Conservation (phyloP, 2,113 vertebrate genomes). For the Calidris pygmaea region DNA sequence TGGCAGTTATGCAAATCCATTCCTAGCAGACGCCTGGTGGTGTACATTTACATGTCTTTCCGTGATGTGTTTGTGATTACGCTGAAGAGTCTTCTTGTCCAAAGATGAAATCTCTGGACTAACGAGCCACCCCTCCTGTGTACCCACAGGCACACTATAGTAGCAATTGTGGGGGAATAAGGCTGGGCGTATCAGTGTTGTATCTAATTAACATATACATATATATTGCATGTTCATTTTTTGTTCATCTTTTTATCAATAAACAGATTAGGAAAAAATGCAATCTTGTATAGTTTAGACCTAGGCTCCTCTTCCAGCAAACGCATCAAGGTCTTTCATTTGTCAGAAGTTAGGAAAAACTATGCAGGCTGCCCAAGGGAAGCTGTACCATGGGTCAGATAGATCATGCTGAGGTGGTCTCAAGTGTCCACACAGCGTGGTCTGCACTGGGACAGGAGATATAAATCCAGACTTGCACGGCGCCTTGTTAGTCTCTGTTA, state of each 20-base stretch:
- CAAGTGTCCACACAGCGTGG: accelerated
- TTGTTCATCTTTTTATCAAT: neutral
- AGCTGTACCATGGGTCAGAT: neutral
- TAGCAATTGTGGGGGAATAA: neutral
- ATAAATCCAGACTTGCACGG: neutral
- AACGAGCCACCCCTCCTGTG: neutral
- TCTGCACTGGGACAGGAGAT: neutral
- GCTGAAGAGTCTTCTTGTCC: neutral
- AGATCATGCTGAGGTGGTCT: neutral
- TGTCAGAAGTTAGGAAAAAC: neutral
- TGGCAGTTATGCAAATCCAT: neutral
- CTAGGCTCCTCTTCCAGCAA: neutral
- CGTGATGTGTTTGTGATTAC: neutral
- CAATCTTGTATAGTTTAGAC: neutral
- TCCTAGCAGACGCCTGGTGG: neutral
- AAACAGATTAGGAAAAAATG: neutral
- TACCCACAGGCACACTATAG: neutral
- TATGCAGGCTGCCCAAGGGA: neutral
- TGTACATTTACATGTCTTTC: neutral
- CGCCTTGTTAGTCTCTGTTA: neutral
- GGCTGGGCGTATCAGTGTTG: neutral
- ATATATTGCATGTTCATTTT: neutral
- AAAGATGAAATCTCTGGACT: neutral
- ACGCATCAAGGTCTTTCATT: neutral
- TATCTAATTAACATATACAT: neutral